Base-by-base conservation (phyloP, 2,888 invertebrate species). In the Ceramica pisi region DNA sequence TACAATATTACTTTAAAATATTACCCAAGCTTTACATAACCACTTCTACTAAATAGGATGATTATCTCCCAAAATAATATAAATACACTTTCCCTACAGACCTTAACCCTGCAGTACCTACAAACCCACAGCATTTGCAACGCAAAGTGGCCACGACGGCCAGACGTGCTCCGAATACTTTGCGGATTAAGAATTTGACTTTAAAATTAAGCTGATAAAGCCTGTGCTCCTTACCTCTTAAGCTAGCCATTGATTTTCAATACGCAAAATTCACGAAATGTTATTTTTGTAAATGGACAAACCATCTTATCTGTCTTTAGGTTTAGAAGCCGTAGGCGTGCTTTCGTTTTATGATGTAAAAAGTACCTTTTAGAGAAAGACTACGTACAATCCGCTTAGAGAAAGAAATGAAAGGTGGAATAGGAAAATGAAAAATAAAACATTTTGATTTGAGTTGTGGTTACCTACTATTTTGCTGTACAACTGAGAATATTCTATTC, bases 171-270 rank as follows among this genome's bases (percentile, higher is more conserved):
- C 85, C 78, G 92, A 90, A 92, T 92, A 92, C 90, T 91, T 90
- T 82, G 82, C 80, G 91, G 92, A 92, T 92, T 92, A 91, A 89
- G 88, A 91, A 94, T 94, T 93, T 93, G 92, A 93, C 91, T 94
- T 94, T 93, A 88, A 93, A 93, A 94, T 94, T 88, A 91, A 91
- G 91, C 79, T 89, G 92, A 91, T 93, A 90, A 92, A 87, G 88
- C 85, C 87, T 89, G 88, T 88, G 83, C 89, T 86, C 86, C 88
- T 87, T 89, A 86, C 84, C 85, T 88, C 87, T 88, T 88, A 82
- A 89, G 88, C 86, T 83, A 81, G 78, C 81, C 87, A 90, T 91
- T 90, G 91, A 89, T 90, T 91, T 91, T 90, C 87, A 90, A 90
- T 89, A 86, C 86, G 66, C 86, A 60, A 80, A 83, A 83, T 83